phyloP scores from a whole-genome alignment of 2,888 invertebrate genomes.

The Cryptus viduatorius region DNA sequence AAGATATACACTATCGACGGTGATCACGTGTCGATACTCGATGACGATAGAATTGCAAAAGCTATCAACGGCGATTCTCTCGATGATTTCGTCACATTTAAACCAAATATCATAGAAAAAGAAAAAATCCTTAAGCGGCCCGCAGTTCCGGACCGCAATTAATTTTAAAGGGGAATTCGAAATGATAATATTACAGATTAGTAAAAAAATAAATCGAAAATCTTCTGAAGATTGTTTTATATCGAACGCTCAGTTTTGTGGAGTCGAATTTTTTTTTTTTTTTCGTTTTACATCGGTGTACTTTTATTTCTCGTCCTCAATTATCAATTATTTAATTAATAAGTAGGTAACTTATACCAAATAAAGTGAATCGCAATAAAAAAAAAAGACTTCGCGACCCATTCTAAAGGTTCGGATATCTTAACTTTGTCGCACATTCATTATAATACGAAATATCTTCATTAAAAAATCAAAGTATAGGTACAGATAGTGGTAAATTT shows the following conservation, averaged over 20 bases:
- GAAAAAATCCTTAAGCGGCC: conserved; percentile 70
- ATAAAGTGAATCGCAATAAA: too few relatives aligned
- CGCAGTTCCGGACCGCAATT: conserved; percentile 14
- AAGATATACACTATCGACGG: conserved; percentile 90
- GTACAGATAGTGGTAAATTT: too few relatives aligned
- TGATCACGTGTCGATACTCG: conserved; percentile 90
- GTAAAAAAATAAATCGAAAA: not conserved
- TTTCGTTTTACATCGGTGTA: too few relatives aligned
- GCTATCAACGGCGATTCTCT: conserved; percentile 80
- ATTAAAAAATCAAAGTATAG: too few relatives aligned
- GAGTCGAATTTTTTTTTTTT: not conserved
- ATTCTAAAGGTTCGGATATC: too few relatives aligned
- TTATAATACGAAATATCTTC: too few relatives aligned
- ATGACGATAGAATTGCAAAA: conserved; percentile 88
- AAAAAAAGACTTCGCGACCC: too few relatives aligned
- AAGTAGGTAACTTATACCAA: too few relatives aligned
- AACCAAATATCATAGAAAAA: conserved; percentile 74
- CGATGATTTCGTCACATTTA: conserved; percentile 76
- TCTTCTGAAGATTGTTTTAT: not conserved
- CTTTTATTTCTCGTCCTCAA: too few relatives aligned
- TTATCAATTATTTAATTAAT: too few relatives aligned
- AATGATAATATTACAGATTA: not conserved
- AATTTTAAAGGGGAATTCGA: conserved; percentile 55
- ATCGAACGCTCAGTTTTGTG: not conserved
- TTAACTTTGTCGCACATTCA: too few relatives aligned